Base-by-base conservation (phyloP, 2,888 invertebrate species). In the Dolichopus griseipennis region DNA sequence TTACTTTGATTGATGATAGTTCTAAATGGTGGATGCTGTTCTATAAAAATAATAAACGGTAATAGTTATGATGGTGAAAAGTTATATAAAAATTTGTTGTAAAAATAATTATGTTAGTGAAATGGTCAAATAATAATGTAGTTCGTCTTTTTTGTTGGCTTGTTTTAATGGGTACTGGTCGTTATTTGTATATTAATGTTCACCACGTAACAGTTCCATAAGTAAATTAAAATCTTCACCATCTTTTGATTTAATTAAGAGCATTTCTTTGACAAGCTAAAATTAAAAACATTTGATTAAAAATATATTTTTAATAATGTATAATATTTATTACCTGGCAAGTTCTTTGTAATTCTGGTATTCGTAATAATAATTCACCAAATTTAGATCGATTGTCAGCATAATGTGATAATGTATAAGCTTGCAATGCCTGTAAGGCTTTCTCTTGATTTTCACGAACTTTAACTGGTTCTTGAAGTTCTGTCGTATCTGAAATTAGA, bases 311-410 rank as follows among this genome's bases (percentile, higher is more conserved):
- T 61, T 61, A 61, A 61, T n/a, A n/a, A 43, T 5, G 4, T 65
- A 64, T 33, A 8, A 21, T 7, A 8, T 3, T 9, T 2, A 76
- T 78, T 77, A 93, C 91, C 86, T 95, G 94, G 82, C 96, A 96
- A 74, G 96, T 94, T 78, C 96, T 86, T 82, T 97, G 95, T 75
- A 97, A 84, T 82, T 97, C 97, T 18, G 97, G 95, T 81, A 97
- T 94, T 75, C 96, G 87, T 71, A 97, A 84, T 72, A 97, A 83
- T 68, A 97, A 83, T 82, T 97, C 96, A 63, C 96, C 96, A 79
- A 96, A 97, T 84, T 97, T 97, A 74, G 95, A 92, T 67, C 95
- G 95, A 81, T 92, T 90, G 73, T 93, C 92, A 18, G 95, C 94
- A 83, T 95, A 97, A 81, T 95, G 94, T 33, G 79, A 87, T 73